A percentile compares a stretch with the other conserved stretches of the same genome.
Evolutionary conservation across 2,113 vertebrate species (phyloP).

Genomic region (Rissa tridactyla): DNA sequence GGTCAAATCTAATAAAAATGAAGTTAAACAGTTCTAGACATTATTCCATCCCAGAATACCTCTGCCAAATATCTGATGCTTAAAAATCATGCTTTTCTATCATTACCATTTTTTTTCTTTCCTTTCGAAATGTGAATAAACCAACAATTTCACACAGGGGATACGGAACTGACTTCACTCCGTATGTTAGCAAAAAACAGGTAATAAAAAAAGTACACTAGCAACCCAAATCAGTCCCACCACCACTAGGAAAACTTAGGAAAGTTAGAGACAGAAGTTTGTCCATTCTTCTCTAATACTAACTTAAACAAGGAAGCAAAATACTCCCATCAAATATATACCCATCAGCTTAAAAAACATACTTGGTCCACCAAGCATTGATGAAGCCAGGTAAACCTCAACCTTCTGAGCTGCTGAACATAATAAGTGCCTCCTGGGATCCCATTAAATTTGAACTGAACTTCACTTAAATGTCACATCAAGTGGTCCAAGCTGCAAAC

Average conservation of each 20-base stretch:
- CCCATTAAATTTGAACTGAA: background rate
- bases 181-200: background rate
- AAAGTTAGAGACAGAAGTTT: background rate
- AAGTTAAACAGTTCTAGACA: background rate
- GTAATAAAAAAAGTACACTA: background rate
- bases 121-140: background rate
- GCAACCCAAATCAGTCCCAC: background rate
- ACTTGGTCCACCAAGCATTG: background rate
- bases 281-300: background rate
- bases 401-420: background rate
- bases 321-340: background rate
- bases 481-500: background rate
- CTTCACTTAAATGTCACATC: constrained; percentile 1
- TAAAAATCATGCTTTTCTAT: background rate
- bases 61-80: background rate
- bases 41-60: background rate
- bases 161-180: background rate
- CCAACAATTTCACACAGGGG: background rate
- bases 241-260: background rate
- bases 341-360: background rate
- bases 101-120: background rate
- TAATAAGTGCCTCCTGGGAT: background rate
- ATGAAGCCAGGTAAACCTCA: background rate
- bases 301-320: background rate
- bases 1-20: background rate